Evolutionary conservation across 2,888 invertebrate genomes (phyloP).

Genomic region (Koerneria pararmatus): DNA sequence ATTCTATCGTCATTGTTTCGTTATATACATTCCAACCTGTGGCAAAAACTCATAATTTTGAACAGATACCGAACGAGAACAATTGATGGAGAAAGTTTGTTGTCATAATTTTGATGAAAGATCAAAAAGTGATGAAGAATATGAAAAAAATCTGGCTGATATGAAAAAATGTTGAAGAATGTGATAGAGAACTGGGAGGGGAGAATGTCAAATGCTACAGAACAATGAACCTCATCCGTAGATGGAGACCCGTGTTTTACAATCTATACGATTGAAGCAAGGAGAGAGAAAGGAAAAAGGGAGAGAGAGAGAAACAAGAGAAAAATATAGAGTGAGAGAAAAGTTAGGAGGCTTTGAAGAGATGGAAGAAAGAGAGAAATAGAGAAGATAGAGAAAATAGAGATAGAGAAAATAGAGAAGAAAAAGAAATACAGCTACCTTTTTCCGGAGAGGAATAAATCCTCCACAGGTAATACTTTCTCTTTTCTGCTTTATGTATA

Average conservation of each 20-base stretch:
- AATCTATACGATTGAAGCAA: not conserved
- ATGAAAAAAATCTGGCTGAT: too few species aligned
- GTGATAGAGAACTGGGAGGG: not conserved
- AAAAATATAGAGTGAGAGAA: not conserved
- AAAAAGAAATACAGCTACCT: not conserved
- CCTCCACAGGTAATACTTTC: too few species aligned
- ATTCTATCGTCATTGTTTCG: too few species aligned
- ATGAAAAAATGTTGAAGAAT: too few species aligned
- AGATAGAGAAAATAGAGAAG: not conserved
- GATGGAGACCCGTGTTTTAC: too few species aligned
- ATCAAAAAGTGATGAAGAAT: too few species aligned
- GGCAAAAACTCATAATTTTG: not conserved
- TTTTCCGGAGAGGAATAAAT: too few species aligned
- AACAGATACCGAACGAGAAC: not conserved
- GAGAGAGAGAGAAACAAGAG: not conserved
- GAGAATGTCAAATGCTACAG: slow-evolving; percentile 3
- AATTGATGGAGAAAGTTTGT: not conserved
- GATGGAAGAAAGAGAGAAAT: slow-evolving; percentile 6
- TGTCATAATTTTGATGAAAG: not conserved
- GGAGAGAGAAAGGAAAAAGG: too few species aligned
- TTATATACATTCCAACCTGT: too few species aligned
- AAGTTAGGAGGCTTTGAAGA: not conserved
- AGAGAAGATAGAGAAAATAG: not conserved
- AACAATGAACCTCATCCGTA: too few species aligned
- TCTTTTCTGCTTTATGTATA: too few species aligned